Evolutionary conservation across 1,140 invertebrate genomes (phyloP), one percentile per base, ranked within the genome.

Genomic region (Pararge aegeria): DNA sequence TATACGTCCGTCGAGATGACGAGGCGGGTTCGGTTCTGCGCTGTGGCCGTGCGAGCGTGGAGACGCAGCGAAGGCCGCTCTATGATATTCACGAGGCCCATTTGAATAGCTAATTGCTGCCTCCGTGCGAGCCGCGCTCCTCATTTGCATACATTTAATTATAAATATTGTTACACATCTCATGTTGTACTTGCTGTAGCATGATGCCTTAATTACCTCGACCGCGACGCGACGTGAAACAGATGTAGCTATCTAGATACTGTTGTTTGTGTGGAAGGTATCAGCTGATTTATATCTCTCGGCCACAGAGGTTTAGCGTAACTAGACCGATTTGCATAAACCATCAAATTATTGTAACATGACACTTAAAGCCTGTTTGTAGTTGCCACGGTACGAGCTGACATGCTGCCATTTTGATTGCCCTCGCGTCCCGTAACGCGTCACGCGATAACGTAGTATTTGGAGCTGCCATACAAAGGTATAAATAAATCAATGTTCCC

Each of bases 111-210:
- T 56, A 62, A 62, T 62, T 51, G 48, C 55, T 44, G 48, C 53
- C 54, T 44, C 38, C 46, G 38, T 42, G 37, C 55, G 37, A 55
- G 53, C 21, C 60, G 51, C 37, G 24, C 27, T 48, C 53, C 40
- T 44, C 54, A 56, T 56, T 56, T 62, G 55, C 60, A 52, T 62
- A 62, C 54, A 56, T 51, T 62, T 62, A 56, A 62, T 56, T 62
- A 56, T 52, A 56, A 61, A 62, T 62, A 62, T 56, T 56, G 54
- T 42, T 56, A 46, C 60, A 52, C 29, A 46, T 62, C 54, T 61
- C 55, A 56, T 56, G 13, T 62, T 44, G 5, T 44, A 34, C 44
- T 55, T 55, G 60, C 51, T 42, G 20, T 55, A 30, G 46, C 58
- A 49, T 46, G 60, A 55, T 55, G 53, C 60, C 60, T 61, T 52